Evolutionary conservation across 2,113 vertebrate genomes (phyloP).

Genomic region (Myiopsitta monachus): DNA sequence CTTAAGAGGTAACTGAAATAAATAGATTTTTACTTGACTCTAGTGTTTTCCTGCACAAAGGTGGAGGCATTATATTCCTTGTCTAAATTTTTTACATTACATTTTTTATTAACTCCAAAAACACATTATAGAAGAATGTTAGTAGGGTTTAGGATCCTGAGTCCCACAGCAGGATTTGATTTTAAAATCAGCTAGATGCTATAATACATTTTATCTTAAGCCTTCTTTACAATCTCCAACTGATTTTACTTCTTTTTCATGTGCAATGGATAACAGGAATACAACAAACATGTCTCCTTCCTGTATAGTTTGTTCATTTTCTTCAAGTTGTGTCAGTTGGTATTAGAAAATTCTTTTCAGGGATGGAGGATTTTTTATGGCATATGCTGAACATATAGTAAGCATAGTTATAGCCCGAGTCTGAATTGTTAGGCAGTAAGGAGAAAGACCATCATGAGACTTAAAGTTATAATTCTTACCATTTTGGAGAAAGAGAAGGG

Average conservation of each 20-base stretch:
- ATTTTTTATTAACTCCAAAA: background rate
- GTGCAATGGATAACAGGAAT: background rate
- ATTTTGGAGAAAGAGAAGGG: background rate
- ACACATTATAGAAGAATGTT: background rate
- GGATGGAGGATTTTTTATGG: background rate
- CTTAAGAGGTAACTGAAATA: background rate
- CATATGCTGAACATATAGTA: background rate
- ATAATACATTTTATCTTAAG: background rate
- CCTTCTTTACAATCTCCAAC: background rate
- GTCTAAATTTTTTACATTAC: background rate
- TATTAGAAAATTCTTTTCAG: background rate
- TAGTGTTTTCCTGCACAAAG: background rate
- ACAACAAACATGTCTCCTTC: background rate
- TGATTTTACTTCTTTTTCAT: background rate
- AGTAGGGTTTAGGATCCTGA: background rate
- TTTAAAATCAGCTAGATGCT: background rate
- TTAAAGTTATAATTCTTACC: background rate
- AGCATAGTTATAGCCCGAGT: background rate
- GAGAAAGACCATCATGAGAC: background rate
- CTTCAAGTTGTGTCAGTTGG: background rate
- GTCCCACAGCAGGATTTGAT: background rate
- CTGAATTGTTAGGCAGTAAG: background rate
- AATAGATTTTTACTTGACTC: background rate
- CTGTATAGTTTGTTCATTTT: background rate
- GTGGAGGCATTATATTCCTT: background rate